phyloP scores from a whole-genome alignment of 2,113 vertebrate species.

The Pituophis catenifer region DNA sequence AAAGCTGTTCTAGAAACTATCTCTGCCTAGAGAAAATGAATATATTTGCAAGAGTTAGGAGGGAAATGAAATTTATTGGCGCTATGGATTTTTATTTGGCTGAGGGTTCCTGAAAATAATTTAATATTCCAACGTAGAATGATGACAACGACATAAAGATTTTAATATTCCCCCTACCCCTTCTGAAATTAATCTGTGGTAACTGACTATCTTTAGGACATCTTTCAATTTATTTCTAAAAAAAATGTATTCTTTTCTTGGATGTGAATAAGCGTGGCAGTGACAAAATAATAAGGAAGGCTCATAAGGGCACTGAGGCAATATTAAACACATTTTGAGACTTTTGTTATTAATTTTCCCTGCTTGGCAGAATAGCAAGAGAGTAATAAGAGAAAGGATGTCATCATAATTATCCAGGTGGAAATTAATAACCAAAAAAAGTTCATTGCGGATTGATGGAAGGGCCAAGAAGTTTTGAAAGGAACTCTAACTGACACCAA shows the following conservation, averaged over 20 bases:
- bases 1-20: neutral
- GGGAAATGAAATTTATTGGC: neutral
- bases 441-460: conserved; percentile 20
- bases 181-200: conserved; percentile 6
- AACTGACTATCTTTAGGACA: neutral
- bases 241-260: conserved; percentile 24
- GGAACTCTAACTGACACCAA: neutral
- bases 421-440: conserved; percentile 28
- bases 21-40: neutral
- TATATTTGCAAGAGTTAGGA: neutral
- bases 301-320: conserved; percentile 40
- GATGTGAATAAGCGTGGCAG: conserved; percentile 33
- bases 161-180: neutral
- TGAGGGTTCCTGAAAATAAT: conserved; percentile 41
- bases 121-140: conserved; percentile 34
- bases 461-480: conserved; percentile 3
- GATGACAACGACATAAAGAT: neutral
- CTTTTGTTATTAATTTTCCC: conserved; percentile 58
- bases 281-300: conserved; percentile 42
- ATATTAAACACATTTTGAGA: conserved; percentile 49
- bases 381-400: conserved; percentile 32
- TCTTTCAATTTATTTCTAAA: conserved; percentile 26
- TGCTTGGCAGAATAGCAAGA: conserved; percentile 53
- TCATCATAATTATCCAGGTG: conserved; percentile 42
- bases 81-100: neutral